Evolutionary conservation across 2,888 invertebrate genomes (phyloP), one percentile per base, ranked within the genome.

Genomic region (Tuberolachnus salignus): DNA sequence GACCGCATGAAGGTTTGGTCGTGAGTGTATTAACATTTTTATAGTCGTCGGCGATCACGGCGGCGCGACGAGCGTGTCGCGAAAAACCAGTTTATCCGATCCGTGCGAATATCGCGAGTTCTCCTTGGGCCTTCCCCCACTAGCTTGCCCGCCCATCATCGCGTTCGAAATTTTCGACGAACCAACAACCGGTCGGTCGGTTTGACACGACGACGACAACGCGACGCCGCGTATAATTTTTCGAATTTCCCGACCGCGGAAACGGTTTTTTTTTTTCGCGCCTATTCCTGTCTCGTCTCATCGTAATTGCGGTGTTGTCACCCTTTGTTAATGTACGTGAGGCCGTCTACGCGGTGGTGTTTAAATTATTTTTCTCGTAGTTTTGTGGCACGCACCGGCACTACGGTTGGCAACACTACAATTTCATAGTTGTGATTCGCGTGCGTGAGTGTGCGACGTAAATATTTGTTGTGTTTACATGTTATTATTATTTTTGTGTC

Each of bases 391-490:
- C 46, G 34, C 63, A n/a, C 57, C 74, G 55, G 75, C 34, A 49
- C 59, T 34, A 78, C 59, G 59, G 78, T 78, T 78, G 78, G 78
- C 69, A 59, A 78, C 78, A 78, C 78, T 61, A 51, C 14, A 67
- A 49, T 49, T 51, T 59, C 78, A 42, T 34, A 34, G 34, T 69
- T 78, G 75, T 61, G 78, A 59, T 78, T 61, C 78, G 67, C 63
- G 73, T 67, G 75, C 49, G 49, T 78, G 67, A 49, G 75, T 44
- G 75, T 78, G 21, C 61, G 78, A 69, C 78, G 69, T 78, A 69
- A 78, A 78, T 78, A 78, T 78, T 78, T 78, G 78, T 78, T 78
- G 78, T 78, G 78, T 78, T 78, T 78, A 78, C 78, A 69, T 67
- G 49, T 78, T 75, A 26, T 67, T 78, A 21, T 42, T 73, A 63